Percentiles rank a stretch among this genome's conserved stretches.
These are phyloP conservation scores for Diadegma fenestrale DNA, from an alignment of 2,888 invertebrate species.

Conservation along the genomic window DNA sequence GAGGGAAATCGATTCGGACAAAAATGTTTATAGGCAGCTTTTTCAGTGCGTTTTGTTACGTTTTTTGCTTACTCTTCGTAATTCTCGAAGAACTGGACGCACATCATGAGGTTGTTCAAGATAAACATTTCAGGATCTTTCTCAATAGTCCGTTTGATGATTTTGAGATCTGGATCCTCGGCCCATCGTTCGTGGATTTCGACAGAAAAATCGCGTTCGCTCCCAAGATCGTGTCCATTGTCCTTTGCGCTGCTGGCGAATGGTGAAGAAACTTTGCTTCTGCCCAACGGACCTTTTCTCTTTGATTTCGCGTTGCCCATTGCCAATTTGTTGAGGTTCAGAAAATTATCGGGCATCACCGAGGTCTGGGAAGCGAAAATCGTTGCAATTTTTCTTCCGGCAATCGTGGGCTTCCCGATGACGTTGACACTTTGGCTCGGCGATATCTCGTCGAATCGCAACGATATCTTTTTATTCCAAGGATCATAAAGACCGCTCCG, in stretches of 20 bases:
- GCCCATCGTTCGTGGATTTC: constrained; percentile 58
- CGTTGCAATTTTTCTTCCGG: constrained; percentile 25
- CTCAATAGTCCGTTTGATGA: constrained; percentile 87
- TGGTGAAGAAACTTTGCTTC: constrained; percentile 27
- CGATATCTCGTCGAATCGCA: constrained; percentile 31
- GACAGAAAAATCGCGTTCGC: constrained; percentile 41
- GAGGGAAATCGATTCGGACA: neutral
- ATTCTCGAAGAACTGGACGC: constrained; percentile 92
- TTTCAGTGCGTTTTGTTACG: neutral
- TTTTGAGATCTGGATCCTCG: constrained; percentile 86
- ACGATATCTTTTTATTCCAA: constrained; percentile 27
- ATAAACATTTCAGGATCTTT: constrained; percentile 90
- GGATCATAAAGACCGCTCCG: constrained; percentile 39
- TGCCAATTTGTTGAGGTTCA: constrained; percentile 45
- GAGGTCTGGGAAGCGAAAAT: neutral
- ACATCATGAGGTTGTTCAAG: constrained; percentile 91
- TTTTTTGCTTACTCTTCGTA: constrained; percentile 89
- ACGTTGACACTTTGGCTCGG: neutral
- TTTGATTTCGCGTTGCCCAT: constrained; percentile 75
- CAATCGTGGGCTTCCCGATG: neutral
- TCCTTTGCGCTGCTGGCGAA: neutral
- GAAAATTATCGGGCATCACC: constrained; percentile 62
- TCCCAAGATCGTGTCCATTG: constrained; percentile 8
- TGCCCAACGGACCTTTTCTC: constrained; percentile 48
- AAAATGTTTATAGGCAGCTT: neutral